Conservation (phyloP, 2,888 invertebrate genomes). For the Drosophila multiciliata region DNA sequence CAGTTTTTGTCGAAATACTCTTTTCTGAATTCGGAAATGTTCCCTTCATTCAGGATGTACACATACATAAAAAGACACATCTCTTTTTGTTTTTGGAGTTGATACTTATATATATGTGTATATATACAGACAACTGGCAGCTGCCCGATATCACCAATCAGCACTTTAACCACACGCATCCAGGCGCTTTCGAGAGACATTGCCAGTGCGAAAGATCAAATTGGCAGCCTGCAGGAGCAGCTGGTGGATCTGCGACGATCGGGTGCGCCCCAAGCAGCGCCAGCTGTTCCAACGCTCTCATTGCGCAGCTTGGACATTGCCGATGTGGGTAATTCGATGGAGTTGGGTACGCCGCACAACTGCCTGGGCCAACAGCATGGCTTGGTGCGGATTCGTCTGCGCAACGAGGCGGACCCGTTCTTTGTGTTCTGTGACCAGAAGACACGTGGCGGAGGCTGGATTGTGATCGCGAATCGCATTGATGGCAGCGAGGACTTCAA, state of each 20-base stretch:
- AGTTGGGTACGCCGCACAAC: conserved; percentile 47
- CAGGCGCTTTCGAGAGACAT: conserved; percentile 54
- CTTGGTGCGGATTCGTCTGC: conserved; percentile 56
- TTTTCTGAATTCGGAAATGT: too few relatives aligned
- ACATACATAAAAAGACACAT: too few relatives aligned
- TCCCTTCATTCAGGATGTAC: too few relatives aligned
- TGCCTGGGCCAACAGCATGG: conserved; percentile 62
- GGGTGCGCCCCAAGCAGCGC: not conserved
- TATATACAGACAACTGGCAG: conserved; percentile 31
- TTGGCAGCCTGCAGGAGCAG: conserved; percentile 66
- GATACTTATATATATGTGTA: not conserved
- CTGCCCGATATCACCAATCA: conserved; percentile 51
- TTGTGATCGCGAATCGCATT: conserved; percentile 52
- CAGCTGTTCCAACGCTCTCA: not conserved
- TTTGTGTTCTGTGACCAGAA: conserved; percentile 67
- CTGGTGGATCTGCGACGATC: conserved; percentile 56
- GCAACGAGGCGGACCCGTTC: conserved; percentile 47
- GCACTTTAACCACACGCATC: conserved; percentile 55
- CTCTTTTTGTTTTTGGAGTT: not conserved
- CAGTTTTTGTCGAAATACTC: not conserved
- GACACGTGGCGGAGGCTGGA: conserved; percentile 66
- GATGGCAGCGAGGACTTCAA: conserved; percentile 63
- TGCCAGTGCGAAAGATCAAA: conserved; percentile 36
- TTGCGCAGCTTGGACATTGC: not conserved
- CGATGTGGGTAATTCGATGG: not conserved